Conservation (phyloP, 2,888 invertebrate genomes). For the Brachypalpus laphriformis region DNA sequence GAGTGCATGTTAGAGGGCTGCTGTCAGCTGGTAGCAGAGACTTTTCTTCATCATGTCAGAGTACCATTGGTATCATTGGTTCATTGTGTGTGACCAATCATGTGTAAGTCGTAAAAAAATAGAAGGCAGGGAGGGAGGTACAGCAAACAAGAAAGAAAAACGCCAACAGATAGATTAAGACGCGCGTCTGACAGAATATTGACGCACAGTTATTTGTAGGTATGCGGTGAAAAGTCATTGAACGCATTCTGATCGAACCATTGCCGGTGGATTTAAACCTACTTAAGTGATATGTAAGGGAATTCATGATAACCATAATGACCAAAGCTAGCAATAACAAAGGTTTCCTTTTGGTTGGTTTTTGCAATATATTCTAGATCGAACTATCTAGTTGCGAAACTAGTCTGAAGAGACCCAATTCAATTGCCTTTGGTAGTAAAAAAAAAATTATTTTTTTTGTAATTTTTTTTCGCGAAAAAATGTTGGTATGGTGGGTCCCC, state of each 20-base stretch:
- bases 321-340: no score
- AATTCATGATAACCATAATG: no score
- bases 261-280: neutral
- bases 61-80: constrained; percentile 60
- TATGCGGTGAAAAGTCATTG: neutral
- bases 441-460: no score
- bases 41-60: constrained; percentile 28
- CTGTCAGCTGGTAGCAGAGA: constrained; percentile 9
- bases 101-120: constrained; percentile 66
- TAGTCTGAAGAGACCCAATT: no score
- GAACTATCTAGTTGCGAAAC: no score
- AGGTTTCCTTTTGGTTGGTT: no score
- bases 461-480: no score
- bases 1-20: constrained; percentile 7
- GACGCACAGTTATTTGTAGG: neutral
- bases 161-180: neutral
- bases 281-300: neutral
- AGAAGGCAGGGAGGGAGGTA: neutral
- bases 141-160: constrained; percentile 1
- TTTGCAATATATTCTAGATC: no score
- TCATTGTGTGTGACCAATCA: constrained; percentile 74
- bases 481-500: no score
- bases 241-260: neutral
- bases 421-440: no score
- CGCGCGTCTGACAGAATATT: constrained; percentile 5